These are phyloP conservation scores for Acleris emargana DNA, from an alignment of 2,888 invertebrate species.

Conservation along the genomic window DNA sequence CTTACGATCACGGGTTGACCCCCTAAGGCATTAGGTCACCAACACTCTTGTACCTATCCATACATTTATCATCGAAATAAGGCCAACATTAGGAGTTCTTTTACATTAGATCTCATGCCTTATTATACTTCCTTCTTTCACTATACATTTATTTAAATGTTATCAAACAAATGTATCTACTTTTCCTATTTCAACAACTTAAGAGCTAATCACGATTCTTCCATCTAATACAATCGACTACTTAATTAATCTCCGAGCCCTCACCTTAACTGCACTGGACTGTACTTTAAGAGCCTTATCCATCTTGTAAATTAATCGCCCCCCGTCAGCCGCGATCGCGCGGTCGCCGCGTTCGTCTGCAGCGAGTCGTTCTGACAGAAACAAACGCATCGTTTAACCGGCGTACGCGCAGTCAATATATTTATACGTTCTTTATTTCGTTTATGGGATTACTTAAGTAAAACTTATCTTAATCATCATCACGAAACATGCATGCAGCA, in stretches of 20 bases:
- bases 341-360: neutral
- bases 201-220: too few species aligned
- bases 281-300: neutral
- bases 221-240: neutral
- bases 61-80: too few species aligned
- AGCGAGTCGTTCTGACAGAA: conserved; percentile 1
- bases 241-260: neutral
- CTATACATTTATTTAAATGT: too few species aligned
- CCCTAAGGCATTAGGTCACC: too few species aligned
- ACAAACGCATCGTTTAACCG: conserved; percentile 2
- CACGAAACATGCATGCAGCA: too few species aligned
- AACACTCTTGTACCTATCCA: too few species aligned
- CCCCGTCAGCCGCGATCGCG: neutral
- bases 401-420: neutral
- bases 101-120: too few species aligned
- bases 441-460: neutral
- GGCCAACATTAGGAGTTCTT: too few species aligned
- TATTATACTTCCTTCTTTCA: too few species aligned
- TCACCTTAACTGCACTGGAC: neutral
- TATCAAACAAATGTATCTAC: too few species aligned
- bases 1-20: too few species aligned
- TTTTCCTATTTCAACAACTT: too few species aligned
- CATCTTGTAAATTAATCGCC: neutral
- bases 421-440: neutral
- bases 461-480: neutral